These are phyloP conservation scores for Chelmon rostratus DNA, from an alignment of 2,797 vertebrate genomes.

Conservation along the genomic window DNA sequence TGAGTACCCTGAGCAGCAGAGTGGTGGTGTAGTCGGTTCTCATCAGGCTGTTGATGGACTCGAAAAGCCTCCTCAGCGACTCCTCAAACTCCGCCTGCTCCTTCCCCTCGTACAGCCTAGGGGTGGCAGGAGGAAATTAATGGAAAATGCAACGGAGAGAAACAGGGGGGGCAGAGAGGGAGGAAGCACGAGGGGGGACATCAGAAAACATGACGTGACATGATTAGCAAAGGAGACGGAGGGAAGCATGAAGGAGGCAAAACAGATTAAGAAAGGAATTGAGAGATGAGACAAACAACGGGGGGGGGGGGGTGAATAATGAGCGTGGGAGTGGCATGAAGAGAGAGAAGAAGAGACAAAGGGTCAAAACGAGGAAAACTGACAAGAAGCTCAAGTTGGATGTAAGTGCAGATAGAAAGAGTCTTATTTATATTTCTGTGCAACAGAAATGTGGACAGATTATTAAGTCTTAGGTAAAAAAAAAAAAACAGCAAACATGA, in stretches of 20 bases:
- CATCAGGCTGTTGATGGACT: slow-evolving; percentile 98
- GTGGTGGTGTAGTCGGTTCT: slow-evolving; percentile 91
- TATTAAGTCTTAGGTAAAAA: too few species aligned
- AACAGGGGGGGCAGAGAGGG: background rate
- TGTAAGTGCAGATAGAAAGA: slow-evolving; percentile 1
- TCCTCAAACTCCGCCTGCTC: slow-evolving; percentile 97
- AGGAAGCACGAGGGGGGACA: background rate
- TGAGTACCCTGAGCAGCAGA: slow-evolving; percentile 91
- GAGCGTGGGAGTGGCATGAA: background rate
- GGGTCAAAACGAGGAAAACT: background rate
- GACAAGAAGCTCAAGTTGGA: background rate
- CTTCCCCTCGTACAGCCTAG: slow-evolving; percentile 96
- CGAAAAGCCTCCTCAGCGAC: slow-evolving; percentile 94
- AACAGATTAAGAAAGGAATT: background rate
- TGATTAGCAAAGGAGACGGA: slow-evolving; percentile 1
- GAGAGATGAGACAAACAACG: slow-evolving; percentile 30
- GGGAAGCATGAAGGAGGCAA: background rate
- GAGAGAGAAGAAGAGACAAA: slow-evolving; percentile 11
- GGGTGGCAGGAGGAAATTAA: slow-evolving; percentile 19
- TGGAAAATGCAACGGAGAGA: slow-evolving; percentile 11
- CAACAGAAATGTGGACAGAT: background rate
- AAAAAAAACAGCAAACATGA: too few species aligned
- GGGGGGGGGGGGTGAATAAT: slow-evolving; percentile 11
- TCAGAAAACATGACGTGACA: slow-evolving; percentile 1
- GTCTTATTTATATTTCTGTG: background rate